These are phyloP conservation scores for Emmelina monodactyla DNA, from an alignment of 2,888 invertebrate genomes.

Conservation along the genomic window DNA sequence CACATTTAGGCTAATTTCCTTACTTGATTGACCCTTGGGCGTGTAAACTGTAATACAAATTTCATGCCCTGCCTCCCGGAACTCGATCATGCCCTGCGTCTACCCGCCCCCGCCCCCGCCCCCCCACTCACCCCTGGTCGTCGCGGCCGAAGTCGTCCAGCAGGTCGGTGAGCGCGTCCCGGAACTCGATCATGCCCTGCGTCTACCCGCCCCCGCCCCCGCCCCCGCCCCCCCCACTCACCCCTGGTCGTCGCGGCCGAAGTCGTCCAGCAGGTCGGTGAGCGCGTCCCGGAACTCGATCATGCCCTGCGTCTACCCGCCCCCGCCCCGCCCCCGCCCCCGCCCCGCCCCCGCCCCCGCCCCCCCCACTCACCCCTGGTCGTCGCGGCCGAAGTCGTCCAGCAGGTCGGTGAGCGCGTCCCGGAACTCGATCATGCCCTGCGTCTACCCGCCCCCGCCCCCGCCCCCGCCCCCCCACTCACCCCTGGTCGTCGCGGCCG, in stretches of 20 bases:
- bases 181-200: slow-evolving; percentile 98
- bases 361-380: slow-evolving; percentile 71
- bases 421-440: slow-evolving; percentile 99
- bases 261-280: slow-evolving; percentile 95
- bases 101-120: not conserved
- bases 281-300: slow-evolving; percentile 98
- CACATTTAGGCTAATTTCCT: too few relatives aligned
- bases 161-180: slow-evolving; percentile 96
- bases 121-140: slow-evolving; percentile 75
- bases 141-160: slow-evolving; percentile 94
- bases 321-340: not conserved
- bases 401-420: slow-evolving; percentile 96
- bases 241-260: slow-evolving; percentile 92
- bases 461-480: slow-evolving; percentile 14
- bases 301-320: slow-evolving; percentile 86
- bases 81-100: not conserved
- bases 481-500: slow-evolving; percentile 90
- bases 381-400: slow-evolving; percentile 93
- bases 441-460: slow-evolving; percentile 45
- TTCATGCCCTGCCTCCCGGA: too few relatives aligned
- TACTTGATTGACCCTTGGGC: too few relatives aligned
- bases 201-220: slow-evolving; percentile 28
- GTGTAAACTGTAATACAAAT: too few relatives aligned
- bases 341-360: not conserved
- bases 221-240: slow-evolving; percentile 22